Evolutionary conservation across 2,888 invertebrate species (phyloP).

Genomic region (Arctia plantaginis): DNA sequence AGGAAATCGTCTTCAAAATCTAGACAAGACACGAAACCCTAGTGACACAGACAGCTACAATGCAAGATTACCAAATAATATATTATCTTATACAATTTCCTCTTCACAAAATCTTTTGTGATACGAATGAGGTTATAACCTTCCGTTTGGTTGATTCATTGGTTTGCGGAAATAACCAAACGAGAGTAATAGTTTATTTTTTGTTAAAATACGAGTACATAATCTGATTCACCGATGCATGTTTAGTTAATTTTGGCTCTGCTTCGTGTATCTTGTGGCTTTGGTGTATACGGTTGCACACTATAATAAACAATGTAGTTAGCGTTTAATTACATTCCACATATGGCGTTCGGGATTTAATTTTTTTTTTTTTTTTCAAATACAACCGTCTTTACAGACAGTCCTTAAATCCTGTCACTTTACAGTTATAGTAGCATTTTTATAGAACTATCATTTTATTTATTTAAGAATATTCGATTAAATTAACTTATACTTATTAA

Average conservation of each 20-base stretch:
- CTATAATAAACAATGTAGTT: not conserved
- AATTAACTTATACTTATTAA: too few species aligned
- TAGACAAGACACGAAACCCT: not conserved
- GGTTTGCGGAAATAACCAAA: conserved; percentile 14
- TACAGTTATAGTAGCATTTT: not conserved
- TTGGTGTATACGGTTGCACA: not conserved
- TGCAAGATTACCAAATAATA: not conserved
- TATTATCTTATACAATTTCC: not conserved
- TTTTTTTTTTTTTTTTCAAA: not conserved
- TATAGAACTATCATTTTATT: not conserved
- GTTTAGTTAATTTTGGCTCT: not conserved
- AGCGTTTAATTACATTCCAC: not conserved
- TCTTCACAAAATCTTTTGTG: conserved; percentile 11
- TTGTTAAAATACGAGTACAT: conserved; percentile 3
- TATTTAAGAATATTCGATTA: too few species aligned
- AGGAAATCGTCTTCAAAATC: not conserved
- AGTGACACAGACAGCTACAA: not conserved
- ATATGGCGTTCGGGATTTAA: not conserved
- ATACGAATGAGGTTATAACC: conserved; percentile 16
- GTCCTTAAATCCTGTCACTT: not conserved
- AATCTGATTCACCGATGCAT: conserved; percentile 14
- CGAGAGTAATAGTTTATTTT: conserved; percentile 3
- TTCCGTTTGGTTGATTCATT: conserved; percentile 18
- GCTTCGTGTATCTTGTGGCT: not conserved
- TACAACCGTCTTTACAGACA: not conserved